These are phyloP conservation scores for Aphelenchoides fujianensis DNA, from an alignment of 1,140 invertebrate species.

Conservation along the genomic window DNA sequence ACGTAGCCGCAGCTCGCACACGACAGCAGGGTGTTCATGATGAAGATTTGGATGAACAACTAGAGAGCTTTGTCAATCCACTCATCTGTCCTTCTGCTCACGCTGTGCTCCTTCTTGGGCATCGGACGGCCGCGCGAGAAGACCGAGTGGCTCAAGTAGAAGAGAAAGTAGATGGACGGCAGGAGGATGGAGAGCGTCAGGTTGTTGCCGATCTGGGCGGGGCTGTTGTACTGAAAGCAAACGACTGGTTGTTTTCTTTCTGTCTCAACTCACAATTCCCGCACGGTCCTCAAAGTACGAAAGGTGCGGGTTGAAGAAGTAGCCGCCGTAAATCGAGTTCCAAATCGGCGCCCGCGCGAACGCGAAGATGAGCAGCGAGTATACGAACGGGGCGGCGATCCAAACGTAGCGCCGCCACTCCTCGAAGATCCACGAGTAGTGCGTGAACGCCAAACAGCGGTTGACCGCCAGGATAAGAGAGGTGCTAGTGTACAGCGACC, in stretches of 20 bases:
- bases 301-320: constrained; percentile 10
- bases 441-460: neutral
- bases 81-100: neutral
- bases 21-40: neutral
- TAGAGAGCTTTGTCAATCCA: neutral
- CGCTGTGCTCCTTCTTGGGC: neutral
- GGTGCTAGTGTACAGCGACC: neutral
- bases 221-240: neutral
- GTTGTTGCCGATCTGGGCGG: constrained; percentile 7
- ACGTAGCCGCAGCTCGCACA: neutral
- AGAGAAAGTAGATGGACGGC: constrained; percentile 2
- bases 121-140: neutral
- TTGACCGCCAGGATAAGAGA: neutral
- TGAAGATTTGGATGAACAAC: constrained; percentile 10
- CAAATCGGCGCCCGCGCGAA: constrained; percentile 4
- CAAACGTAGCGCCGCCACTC: neutral
- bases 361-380: neutral
- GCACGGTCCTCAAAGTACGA: neutral
- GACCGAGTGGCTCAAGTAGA: neutral
- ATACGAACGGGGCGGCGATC: neutral
- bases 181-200: neutral
- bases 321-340: neutral
- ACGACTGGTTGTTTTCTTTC: too few relatives aligned
- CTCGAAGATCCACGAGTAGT: neutral
- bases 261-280: too few relatives aligned